Base-by-base conservation (phyloP, 1,140 invertebrate genomes). In the Centruroides sculpturatus region DNA sequence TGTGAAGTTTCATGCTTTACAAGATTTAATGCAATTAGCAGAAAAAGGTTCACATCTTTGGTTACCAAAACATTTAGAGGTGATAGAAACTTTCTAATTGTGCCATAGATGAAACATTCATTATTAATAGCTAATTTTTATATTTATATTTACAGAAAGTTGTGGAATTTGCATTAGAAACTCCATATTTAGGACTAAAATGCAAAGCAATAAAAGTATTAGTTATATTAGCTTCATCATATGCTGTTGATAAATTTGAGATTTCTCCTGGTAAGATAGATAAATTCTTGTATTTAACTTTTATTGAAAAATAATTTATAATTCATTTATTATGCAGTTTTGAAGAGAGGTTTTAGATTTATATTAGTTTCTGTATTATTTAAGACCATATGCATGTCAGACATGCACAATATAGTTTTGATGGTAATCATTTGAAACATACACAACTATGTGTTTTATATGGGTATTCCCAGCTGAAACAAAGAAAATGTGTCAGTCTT, bases 1-100 rank as follows among this genome's bases (percentile, higher is more conserved):
- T 47, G 84, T 95, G 0, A 85, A 91, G 66, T 77, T 82, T 4
- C 81, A 85, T 54, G 83, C 85, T 12, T 74, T 95, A 8, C 76
- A 82, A 41, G 82, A 90, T 57, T 76, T 96, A 35, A 80, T 83
- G 67, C 79, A 80, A 50, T 74, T 96, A 59, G 90, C 89, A 0
- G 80, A 81, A 64, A 76, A 77, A 51, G 65, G 59, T 57, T 83
- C 89, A 5, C 87, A 91, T 76, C 75, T 90, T 4, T 93, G 90
- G 90, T 85, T 83, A 3, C 77, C 80, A 57, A 75, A 78, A 12
- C 81, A 87, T 59, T 77, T 89, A 35, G 77, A 81, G 66, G 73
- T 62, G 55, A 61, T 34, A 7, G 3, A 5, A 12, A 52, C 49
- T 35, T 23, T 7, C 4, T 59, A 49, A 49, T 9, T 62, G 12